Conservation (phyloP, 2,797 vertebrate species). For the Brachyalestes nurse region DNA sequence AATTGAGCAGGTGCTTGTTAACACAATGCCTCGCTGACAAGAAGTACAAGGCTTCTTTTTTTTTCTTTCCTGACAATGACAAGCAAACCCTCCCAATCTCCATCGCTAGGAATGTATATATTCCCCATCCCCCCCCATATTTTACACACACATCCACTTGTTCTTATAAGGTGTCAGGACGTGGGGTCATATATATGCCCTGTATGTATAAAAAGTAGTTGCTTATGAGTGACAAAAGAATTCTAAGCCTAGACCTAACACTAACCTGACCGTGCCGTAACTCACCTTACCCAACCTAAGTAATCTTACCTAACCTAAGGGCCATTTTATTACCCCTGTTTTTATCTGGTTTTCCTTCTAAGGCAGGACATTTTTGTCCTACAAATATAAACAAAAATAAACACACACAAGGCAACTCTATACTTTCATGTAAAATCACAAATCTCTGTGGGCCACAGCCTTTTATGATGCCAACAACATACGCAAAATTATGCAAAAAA, state of each 20-base stretch:
- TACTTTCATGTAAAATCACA: not conserved
- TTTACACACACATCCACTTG: conserved; percentile 28
- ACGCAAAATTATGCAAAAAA: no score
- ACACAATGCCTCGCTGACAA: conserved; percentile 74
- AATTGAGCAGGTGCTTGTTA: conserved; percentile 78
- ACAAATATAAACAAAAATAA: not conserved
- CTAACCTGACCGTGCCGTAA: no score
- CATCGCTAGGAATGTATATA: conserved; percentile 2
- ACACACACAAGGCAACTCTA: not conserved
- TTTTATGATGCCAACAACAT: not conserved
- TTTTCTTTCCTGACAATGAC: conserved; percentile 31
- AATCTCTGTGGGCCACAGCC: not conserved
- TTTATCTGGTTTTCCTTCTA: no score
- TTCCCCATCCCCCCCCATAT: conserved; percentile 8
- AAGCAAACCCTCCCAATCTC: conserved; percentile 1
- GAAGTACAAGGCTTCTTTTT: conserved; percentile 62
- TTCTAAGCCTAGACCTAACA: no score
- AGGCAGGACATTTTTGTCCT: no score
- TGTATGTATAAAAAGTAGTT: no score
- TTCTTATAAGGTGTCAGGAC: not conserved
- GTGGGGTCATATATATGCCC: not conserved
- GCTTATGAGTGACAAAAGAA: no score
- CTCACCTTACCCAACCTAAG: no score
- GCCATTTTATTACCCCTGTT: no score
- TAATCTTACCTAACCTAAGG: no score